phyloP scores from a whole-genome alignment of 1,140 invertebrate species.

The Cephus cinctus region DNA sequence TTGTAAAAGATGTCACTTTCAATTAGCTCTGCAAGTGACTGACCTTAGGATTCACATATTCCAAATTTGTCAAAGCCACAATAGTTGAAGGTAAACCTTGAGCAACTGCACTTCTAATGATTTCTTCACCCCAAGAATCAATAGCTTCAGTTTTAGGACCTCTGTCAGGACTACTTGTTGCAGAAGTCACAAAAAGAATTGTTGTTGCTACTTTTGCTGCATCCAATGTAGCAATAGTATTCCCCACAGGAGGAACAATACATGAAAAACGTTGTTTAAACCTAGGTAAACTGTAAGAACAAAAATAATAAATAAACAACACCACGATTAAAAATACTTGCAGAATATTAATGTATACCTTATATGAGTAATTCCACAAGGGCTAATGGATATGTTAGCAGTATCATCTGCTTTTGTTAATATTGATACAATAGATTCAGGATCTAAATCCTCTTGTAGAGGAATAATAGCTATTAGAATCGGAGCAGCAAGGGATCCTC shows the following conservation, averaged over 20 bases:
- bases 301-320: constrained; percentile 17
- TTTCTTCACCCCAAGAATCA: constrained; percentile 74
- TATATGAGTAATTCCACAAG: constrained; percentile 69
- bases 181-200: constrained; percentile 72
- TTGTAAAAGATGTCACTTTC: too few species aligned
- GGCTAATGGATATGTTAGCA: constrained; percentile 59
- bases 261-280: constrained; percentile 86
- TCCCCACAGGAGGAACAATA: constrained; percentile 66
- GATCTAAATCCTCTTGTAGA: constrained; percentile 68
- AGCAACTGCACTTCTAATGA: constrained; percentile 71
- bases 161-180: constrained; percentile 52
- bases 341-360: constrained; percentile 56
- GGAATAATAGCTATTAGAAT: constrained; percentile 77
- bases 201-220: constrained; percentile 82
- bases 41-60: constrained; percentile 65
- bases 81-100: constrained; percentile 83
- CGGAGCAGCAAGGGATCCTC: constrained; percentile 68
- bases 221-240: constrained; percentile 79
- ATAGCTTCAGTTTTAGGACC: constrained; percentile 56
- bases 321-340: constrained; percentile 13
- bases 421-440: constrained; percentile 62
- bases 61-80: constrained; percentile 75
- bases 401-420: constrained; percentile 72
- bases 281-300: constrained; percentile 67
- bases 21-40: too few species aligned